Evolutionary conservation across 1,140 invertebrate genomes (phyloP), one percentile per base, ranked within the genome.

Genomic region (Lepeophtheirus salmonis): DNA sequence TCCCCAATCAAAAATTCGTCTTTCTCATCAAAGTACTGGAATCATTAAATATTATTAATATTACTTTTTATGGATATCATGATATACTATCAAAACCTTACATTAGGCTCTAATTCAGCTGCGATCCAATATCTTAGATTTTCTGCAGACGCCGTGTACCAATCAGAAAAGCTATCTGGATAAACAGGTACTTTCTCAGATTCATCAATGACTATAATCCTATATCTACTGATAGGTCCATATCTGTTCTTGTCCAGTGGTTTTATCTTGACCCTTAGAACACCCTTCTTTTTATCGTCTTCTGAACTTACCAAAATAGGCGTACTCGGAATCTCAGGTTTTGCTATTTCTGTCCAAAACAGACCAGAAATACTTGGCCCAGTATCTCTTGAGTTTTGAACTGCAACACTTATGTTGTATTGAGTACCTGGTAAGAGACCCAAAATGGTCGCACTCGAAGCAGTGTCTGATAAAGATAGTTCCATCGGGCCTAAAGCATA

Each of bases 41-140:
- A 41, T 41, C 6, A 41, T 10, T 6, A 41, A 10, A 10, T 41
- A 41, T 10, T 10, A 41, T 10, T 41, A 41, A n/a, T 10, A 41
- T 41, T 41, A 41, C 6, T 41, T 41, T 41, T 41, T 41, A 41
- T 41, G n/a, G n/a, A 41, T 41, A 41, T n/a, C 6, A 41, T 10
- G n/a, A 41, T 41, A 41, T 10, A 6, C n/a, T 41, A 10, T 6
- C 30, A 41, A 41, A n/a, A 41, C 30, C 30, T n/a, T 41, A 62
- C 63, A 30, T 75, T 69, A 14, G 74, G 75, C 51, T 76, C 74
- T 59, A 90, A 72, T 70, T 86, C 80, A 1, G 80, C 87, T 17
- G 86, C 78, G 24, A 89, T 79, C 65, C 90, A 90, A 68, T 84
- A 89, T 14, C 78, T 77, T 3, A 81, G 66, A 13, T 76, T 79